phyloP scores from a whole-genome alignment of 2,797 vertebrate genomes.

The Leptoclinus maculatus region DNA sequence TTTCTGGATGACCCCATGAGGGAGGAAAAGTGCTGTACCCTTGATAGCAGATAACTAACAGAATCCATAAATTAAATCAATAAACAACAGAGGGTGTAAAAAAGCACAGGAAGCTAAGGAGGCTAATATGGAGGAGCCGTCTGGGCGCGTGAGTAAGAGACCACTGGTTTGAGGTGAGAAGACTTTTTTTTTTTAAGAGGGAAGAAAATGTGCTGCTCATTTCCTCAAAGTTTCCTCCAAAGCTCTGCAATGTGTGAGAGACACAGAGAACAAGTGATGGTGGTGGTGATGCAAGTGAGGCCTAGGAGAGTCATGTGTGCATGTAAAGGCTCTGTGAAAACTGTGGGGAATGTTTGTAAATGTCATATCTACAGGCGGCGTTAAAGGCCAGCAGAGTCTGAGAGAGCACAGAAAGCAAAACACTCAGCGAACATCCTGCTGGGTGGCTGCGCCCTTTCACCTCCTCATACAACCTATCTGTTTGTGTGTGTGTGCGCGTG shows the following conservation, averaged over 20 bases:
- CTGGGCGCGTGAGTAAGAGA: conserved; percentile 46
- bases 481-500: conserved; percentile 37
- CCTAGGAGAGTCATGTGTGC: conserved; percentile 42
- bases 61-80: conserved; percentile 79
- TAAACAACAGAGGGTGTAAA: conserved; percentile 77
- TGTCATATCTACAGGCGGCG: conserved; percentile 58
- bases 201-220: conserved; percentile 63
- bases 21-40: conserved; percentile 69
- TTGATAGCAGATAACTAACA: conserved; percentile 78
- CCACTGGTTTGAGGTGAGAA: conserved; percentile 46
- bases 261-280: conserved; percentile 41
- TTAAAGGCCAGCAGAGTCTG: conserved; percentile 51
- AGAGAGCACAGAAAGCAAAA: conserved; percentile 69
- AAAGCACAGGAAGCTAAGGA: conserved; percentile 76
- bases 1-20: conserved; percentile 71
- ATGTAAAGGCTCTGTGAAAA: conserved; percentile 44
- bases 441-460: conserved; percentile 77
- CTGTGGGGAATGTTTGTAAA: conserved; percentile 56
- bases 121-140: conserved; percentile 60
- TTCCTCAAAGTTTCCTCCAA: conserved; percentile 66
- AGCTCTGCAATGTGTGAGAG: conserved; percentile 51
- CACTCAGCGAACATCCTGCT: conserved; percentile 74
- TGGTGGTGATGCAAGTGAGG: conserved; percentile 50
- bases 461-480: conserved; percentile 66
- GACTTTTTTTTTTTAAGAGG: conserved; percentile 1